Evolutionary conservation across 2,113 vertebrate genomes (phyloP).

Genomic region (Axis porcinus): DNA sequence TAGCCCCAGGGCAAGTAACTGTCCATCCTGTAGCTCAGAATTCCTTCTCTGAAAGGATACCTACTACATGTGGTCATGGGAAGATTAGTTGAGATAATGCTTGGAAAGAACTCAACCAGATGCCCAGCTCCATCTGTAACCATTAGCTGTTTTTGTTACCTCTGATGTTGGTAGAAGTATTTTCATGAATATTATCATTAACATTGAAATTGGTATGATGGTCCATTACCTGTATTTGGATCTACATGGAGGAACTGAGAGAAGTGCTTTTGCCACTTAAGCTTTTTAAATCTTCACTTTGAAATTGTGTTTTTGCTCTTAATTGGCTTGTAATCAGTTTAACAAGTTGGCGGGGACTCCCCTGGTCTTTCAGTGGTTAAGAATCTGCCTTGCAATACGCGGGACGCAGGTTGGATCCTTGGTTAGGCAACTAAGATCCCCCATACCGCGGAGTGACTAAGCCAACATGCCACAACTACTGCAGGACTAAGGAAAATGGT

Average conservation of each 20-base stretch:
- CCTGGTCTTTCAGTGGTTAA: background rate
- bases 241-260: background rate
- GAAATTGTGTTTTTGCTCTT: background rate
- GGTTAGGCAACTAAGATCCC: background rate
- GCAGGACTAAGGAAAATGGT: background rate
- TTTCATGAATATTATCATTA: background rate
- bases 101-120: background rate
- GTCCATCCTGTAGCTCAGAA: background rate
- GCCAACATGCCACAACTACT: rapidly evolving
- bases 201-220: background rate
- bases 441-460: rapidly evolving
- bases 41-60: background rate
- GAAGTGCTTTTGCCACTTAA: background rate
- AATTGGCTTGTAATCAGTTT: background rate
- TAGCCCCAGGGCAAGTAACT: background rate
- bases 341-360: background rate
- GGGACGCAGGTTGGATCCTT: background rate
- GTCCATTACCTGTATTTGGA: background rate
- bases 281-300: conserved; percentile 14
- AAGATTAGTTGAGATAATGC: background rate
- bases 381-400: rapidly evolving
- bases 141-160: background rate
- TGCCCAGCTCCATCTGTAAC: background rate
- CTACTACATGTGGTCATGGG: background rate
- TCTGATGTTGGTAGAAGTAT: background rate